Conservation (phyloP, 2,113 vertebrate genomes). For the Scophthalmus maximus region DNA sequence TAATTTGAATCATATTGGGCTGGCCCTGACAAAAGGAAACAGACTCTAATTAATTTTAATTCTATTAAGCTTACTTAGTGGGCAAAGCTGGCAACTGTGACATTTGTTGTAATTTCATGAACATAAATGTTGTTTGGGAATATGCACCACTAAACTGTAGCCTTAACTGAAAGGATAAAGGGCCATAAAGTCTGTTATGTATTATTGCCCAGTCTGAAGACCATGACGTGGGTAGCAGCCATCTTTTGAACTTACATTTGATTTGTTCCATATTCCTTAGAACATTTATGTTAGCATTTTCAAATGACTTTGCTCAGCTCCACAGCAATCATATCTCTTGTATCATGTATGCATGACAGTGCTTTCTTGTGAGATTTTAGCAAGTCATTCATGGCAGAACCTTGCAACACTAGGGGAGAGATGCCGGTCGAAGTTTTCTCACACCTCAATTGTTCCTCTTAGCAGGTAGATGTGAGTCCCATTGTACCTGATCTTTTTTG, state of each 20-base stretch:
- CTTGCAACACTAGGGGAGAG: too few species aligned
- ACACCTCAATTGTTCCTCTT: too few species aligned
- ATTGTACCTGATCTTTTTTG: too few species aligned
- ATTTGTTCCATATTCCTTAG: too few species aligned
- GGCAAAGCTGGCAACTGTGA: background rate
- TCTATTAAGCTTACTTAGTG: background rate
- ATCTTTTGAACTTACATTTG: background rate
- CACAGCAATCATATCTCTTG: too few species aligned
- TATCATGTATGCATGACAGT: too few species aligned
- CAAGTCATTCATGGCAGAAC: too few species aligned
- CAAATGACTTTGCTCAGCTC: too few species aligned
- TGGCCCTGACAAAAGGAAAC: background rate
- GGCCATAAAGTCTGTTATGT: background rate
- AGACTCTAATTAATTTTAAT: background rate
- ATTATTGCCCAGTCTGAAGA: background rate
- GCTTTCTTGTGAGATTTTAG: too few species aligned
- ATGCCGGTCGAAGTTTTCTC: too few species aligned
- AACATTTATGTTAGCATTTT: too few species aligned
- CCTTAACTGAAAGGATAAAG: background rate
- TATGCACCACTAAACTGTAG: background rate
- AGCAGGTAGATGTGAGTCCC: too few species aligned
- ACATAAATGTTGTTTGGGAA: background rate
- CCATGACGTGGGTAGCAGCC: background rate
- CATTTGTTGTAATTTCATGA: conserved; percentile 13
- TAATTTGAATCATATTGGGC: background rate